Base-by-base conservation (phyloP, 2,113 vertebrate species). In the Syngnathoides biaculeatus region DNA sequence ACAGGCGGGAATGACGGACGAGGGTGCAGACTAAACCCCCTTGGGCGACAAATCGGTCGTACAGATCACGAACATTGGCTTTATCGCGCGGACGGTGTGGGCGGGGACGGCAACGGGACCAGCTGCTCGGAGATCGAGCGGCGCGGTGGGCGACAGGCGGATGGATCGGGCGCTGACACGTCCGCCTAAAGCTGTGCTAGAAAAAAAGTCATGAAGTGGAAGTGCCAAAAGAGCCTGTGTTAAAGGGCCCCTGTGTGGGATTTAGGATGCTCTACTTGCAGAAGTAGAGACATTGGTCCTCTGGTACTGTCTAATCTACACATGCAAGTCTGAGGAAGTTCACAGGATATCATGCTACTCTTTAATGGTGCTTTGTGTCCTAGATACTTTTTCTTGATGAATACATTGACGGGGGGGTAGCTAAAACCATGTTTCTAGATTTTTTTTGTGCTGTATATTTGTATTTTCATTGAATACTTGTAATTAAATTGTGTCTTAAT, bases 11-110 rank as follows among this genome's bases (percentile, higher is more conserved):
- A 57, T 17, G 55, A 57, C 26, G 14, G 55, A 8, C 26, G 24
- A 48, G 45, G 15, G 17, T 4, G 45, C 45, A 6, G 15, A 48
- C 4, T 14, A 35, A 35, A 35, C 30, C 26, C 30, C 55, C 55
- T 19, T 14, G 5, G 55, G 55, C 55, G 55, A 57, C 55, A 57
- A 26, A 57, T 57, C 55, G 55, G 55, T 30, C 26, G 14, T 14
- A 57, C 26, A 15, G 55, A 57, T 57, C 55, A 57, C 24, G 26
- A 30, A 57, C 55, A 30, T 57, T 30, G 55, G 55, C 55, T 57
- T 27, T 2, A 57, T 57, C 55, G 55, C 55, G 7, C 26, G 14
- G 55, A 57, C 55, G 55, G 27, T 6, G 55, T 17, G 26, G 55
- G 55, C 26, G 26, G 55, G 15, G 26, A 17, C 26, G 15, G 15